phyloP scores from a whole-genome alignment of 1,140 invertebrate genomes.

The Sycophila sp. region DNA sequence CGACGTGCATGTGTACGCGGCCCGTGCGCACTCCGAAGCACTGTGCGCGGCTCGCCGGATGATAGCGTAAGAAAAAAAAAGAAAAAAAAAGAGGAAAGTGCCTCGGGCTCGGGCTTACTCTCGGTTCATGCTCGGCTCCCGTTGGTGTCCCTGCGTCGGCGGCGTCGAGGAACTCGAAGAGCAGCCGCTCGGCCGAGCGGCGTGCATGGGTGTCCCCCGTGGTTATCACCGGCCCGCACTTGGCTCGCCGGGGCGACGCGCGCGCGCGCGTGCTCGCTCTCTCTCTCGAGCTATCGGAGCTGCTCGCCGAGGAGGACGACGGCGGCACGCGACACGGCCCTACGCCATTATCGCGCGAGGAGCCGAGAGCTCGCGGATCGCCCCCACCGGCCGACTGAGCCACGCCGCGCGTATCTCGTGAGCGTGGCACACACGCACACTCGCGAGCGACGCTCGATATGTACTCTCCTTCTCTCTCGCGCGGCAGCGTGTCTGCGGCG shows the following conservation, averaged over 20 bases:
- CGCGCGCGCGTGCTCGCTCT: no score
- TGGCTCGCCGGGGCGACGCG: conserved; percentile 22
- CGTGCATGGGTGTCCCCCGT: conserved; percentile 8
- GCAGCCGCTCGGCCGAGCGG: not conserved
- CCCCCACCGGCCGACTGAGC: no score
- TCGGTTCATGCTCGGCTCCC: not conserved
- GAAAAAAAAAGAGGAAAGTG: not conserved
- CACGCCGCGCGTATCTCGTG: no score
- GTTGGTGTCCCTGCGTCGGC: conserved; percentile 5
- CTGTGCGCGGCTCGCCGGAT: no score
- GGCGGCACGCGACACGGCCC: not conserved
- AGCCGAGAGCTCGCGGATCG: no score
- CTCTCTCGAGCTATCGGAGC: no score
- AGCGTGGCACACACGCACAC: conserved; percentile 44
- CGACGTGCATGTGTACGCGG: no score
- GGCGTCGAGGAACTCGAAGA: conserved; percentile 21
- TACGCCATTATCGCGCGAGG: conserved; percentile 33
- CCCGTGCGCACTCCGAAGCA: no score
- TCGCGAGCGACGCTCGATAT: conserved; percentile 48
- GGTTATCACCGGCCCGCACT: no score
- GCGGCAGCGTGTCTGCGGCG: conserved; percentile 46
- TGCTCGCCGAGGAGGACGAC: not conserved
- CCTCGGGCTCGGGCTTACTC: not conserved
- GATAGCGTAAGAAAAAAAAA: no score
- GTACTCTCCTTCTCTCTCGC: conserved; percentile 35